Base-by-base conservation (phyloP, 2,888 invertebrate species). In the Athetis lepigone region DNA sequence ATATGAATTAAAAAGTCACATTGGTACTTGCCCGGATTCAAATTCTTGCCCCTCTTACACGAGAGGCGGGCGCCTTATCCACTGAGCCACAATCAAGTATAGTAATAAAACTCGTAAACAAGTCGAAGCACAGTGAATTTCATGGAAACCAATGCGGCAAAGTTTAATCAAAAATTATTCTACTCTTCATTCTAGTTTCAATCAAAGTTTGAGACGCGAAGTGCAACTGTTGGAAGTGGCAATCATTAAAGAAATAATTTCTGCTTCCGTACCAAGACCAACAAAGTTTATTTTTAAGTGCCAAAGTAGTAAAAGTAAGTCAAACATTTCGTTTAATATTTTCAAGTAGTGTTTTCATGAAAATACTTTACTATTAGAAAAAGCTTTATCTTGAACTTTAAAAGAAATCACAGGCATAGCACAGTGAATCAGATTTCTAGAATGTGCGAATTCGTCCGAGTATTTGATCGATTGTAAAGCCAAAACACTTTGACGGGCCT, bases 101-200 rank as follows among this genome's bases (percentile, higher is more conserved):
- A 43, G 16, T 13, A 19, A 11, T 29, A 47, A 23, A 57, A 73
- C 45, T 70, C 49, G 51, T 67, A 74, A 70, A 74, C 62, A 67
- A 77, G 37, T 60, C 52, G 45, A 49, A 60, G 56, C 51, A 39
- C 52, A 59, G 52, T 67, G 75, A 65, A 71, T 76, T 77, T 46
- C 56, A 58, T 60, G 70, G 45, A 65, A 75, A 75, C 65, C 78
- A 67, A 67, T 55, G 72, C 57, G 36, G 61, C 60, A 80, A 85
- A 87, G 78, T 87, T 86, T 76, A 81, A 84, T 82, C 77, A 78
- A 80, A 82, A 85, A 85, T 86, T 80, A 85, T 80, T 71, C 72
- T 55, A 50, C 55, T 68, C 73, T 80, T 76, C 80, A 77, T 81
- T 79, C 74, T 69, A 75, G 77, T 81, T 80, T 61, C 85, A 86